phyloP scores from a whole-genome alignment of 2,113 vertebrate species.

The Thunnus thynnus region DNA sequence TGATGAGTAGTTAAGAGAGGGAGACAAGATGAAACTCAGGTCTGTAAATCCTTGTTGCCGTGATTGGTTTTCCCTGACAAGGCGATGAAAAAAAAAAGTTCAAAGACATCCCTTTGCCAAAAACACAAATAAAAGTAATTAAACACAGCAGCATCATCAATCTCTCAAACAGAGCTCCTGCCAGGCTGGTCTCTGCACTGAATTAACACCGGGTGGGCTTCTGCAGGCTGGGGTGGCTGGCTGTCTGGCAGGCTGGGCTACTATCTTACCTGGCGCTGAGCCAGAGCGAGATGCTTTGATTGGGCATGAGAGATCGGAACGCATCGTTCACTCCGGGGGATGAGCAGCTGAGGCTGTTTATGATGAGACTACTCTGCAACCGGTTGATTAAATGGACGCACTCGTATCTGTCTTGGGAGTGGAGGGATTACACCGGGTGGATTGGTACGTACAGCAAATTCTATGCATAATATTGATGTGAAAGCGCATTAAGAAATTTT shows the following conservation, averaged over 20 bases:
- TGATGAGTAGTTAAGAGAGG: slow-evolving; percentile 42
- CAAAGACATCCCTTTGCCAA: slow-evolving; percentile 61
- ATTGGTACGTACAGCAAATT: slow-evolving; percentile 2
- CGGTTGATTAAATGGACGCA: slow-evolving; percentile 57
- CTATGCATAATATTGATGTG: slow-evolving; percentile 26
- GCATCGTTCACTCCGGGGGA: slow-evolving; percentile 7
- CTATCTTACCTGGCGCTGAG: slow-evolving; percentile 50
- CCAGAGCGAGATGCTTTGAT: slow-evolving; percentile 54
- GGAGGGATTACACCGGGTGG: slow-evolving; percentile 33
- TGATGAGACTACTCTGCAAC: slow-evolving; percentile 58
- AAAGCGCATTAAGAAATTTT: slow-evolving; percentile 25
- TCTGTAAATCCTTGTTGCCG: slow-evolving; percentile 66
- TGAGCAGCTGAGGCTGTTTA: slow-evolving; percentile 50
- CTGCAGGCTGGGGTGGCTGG: slow-evolving; percentile 7
- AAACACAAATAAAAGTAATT: slow-evolving; percentile 83
- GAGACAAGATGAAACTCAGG: slow-evolving; percentile 40
- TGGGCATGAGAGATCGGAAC: slow-evolving; percentile 35
- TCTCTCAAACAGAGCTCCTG: slow-evolving; percentile 55
- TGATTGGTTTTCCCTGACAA: slow-evolving; percentile 72
- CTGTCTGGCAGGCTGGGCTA: slow-evolving; percentile 19
- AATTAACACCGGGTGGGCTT: slow-evolving; percentile 65
- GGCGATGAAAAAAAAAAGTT: slow-evolving; percentile 25
- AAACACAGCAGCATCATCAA: slow-evolving; percentile 79
- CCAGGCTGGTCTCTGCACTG: slow-evolving; percentile 49
- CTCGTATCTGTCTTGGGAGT: slow-evolving; percentile 40